Evolutionary conservation across 2,113 vertebrate genomes (phyloP).

Genomic region (Aythya baeri): DNA sequence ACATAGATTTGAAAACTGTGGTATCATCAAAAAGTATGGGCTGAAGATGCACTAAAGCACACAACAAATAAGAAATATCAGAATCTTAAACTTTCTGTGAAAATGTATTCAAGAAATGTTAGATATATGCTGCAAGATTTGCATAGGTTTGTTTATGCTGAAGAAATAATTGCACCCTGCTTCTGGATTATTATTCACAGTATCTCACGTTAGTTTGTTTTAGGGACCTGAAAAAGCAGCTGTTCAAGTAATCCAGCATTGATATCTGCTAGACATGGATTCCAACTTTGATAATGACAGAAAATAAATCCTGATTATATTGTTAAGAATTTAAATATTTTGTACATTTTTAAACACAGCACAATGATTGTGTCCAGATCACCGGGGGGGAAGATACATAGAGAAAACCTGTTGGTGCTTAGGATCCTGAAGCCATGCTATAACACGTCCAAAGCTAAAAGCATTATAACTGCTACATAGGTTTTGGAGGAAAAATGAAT

Average conservation of each 20-base stretch:
- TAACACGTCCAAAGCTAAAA: neutral
- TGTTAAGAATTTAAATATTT: neutral
- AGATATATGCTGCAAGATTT: neutral
- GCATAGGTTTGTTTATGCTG: neutral
- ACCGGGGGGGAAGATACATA: neutral
- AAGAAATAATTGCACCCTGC: neutral
- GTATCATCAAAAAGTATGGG: neutral
- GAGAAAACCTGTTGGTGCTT: neutral
- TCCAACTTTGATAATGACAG: neutral
- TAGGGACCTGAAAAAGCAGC: neutral
- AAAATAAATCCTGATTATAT: neutral
- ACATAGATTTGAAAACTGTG: neutral
- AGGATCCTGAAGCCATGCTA: neutral
- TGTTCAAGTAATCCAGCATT: neutral
- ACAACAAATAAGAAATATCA: neutral
- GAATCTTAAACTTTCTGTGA: neutral
- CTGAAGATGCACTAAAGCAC: neutral
- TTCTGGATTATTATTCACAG: neutral
- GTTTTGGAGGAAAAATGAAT: neutral
- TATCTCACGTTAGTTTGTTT: neutral
- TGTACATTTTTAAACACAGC: neutral
- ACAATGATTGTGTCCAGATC: neutral
- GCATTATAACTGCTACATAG: neutral
- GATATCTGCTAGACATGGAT: neutral
- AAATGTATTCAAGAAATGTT: neutral